Percentiles rank a stretch among this genome's conserved stretches.
phyloP scores from a whole-genome alignment of 2,888 invertebrate species.

The Hirtodrosophila cameraria region DNA sequence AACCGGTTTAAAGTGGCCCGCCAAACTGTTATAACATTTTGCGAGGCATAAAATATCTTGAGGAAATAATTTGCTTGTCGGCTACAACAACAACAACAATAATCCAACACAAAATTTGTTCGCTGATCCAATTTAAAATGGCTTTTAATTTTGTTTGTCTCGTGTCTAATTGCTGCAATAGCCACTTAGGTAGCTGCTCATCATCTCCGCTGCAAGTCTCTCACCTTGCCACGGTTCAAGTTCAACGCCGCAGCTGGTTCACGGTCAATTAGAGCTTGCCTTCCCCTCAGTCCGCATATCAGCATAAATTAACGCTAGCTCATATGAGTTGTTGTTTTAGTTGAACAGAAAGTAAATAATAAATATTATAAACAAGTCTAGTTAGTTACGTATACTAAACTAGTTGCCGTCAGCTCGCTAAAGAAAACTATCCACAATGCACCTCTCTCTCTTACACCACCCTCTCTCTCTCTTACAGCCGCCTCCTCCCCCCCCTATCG shows the following conservation, averaged over 20 bases:
- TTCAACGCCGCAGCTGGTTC: constrained; percentile 69
- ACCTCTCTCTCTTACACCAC: not conserved
- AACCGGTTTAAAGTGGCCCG: constrained; percentile 68
- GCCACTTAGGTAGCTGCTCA: constrained; percentile 57
- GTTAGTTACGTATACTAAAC: constrained; percentile 20
- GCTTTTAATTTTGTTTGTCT: constrained; percentile 13
- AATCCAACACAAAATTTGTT: constrained; percentile 4
- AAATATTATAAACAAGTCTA: constrained; percentile 33
- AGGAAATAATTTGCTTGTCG: constrained; percentile 76
- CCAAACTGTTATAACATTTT: constrained; percentile 56
- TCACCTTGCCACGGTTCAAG: constrained; percentile 66
- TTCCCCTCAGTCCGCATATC: too few species aligned
- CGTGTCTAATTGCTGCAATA: constrained; percentile 58
- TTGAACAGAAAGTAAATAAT: constrained; percentile 43
- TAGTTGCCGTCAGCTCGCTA: constrained; percentile 12
- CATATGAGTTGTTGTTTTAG: constrained; percentile 14
- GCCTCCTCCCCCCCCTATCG: too few species aligned
- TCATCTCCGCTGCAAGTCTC: constrained; percentile 45
- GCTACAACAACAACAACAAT: constrained; percentile 19
- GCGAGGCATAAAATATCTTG: constrained; percentile 49
- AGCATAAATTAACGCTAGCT: constrained; percentile 55
- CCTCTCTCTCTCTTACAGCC: constrained; percentile 5
- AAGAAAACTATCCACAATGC: constrained; percentile 2
- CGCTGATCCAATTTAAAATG: constrained; percentile 56
- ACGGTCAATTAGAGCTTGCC: constrained; percentile 69